phyloP scores from a whole-genome alignment of 2,888 invertebrate genomes.

The Toxonevra muliebris region DNA sequence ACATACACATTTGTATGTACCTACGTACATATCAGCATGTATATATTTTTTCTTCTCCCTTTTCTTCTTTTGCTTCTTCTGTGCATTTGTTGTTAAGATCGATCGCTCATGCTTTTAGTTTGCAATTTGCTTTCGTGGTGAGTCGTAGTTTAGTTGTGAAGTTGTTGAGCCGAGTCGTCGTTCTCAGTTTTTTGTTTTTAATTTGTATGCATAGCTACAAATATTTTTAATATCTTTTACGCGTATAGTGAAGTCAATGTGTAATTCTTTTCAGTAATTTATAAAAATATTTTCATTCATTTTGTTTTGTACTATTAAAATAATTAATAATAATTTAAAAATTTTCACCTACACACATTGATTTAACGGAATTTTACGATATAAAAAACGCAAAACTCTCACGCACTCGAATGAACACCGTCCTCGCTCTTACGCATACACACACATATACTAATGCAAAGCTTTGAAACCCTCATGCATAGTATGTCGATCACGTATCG shows the following conservation, averaged over 20 bases:
- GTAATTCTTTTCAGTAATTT: no score
- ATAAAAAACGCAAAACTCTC: constrained; percentile 14
- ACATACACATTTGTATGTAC: background rate
- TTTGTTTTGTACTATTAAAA: no score
- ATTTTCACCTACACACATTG: constrained; percentile 2
- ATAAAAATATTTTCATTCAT: no score
- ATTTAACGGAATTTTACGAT: background rate
- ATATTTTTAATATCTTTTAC: no score
- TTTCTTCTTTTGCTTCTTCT: no score
- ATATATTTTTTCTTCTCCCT: background rate
- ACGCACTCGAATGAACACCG: constrained; percentile 32
- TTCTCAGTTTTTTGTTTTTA: background rate
- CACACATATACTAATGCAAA: background rate
- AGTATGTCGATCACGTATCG: background rate
- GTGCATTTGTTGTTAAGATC: background rate
- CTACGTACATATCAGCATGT: background rate
- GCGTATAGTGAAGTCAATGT: no score
- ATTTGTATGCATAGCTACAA: background rate
- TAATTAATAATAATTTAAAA: background rate
- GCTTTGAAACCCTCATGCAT: constrained; percentile 7
- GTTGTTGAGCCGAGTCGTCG: background rate
- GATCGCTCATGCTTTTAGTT: constrained; percentile 21
- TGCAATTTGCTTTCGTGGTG: constrained; percentile 22
- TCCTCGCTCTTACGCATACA: constrained; percentile 12
- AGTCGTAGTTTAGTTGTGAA: background rate